phyloP scores from a whole-genome alignment of 2,113 vertebrate genomes.

The Lophotis ruficrista region DNA sequence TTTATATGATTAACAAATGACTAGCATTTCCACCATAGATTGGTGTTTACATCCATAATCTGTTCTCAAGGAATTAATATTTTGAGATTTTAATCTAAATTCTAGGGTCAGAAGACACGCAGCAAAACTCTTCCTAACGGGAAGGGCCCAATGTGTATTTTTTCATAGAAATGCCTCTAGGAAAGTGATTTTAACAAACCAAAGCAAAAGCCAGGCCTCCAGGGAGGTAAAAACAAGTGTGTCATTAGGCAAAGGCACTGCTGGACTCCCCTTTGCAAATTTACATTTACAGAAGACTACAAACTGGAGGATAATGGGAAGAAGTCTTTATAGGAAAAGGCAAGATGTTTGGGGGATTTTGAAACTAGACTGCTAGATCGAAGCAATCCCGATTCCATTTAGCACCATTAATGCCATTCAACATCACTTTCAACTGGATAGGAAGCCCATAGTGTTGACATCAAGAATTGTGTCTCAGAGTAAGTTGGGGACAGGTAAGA shows the following conservation, averaged over 20 bases:
- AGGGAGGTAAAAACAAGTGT: not conserved
- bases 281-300: not conserved
- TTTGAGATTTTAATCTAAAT: not conserved
- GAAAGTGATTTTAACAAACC: not conserved
- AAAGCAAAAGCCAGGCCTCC: not conserved
- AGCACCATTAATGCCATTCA: not conserved
- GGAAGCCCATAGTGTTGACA: not conserved
- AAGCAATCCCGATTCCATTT: not conserved
- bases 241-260: not conserved
- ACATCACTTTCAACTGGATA: not conserved
- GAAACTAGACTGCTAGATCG: not conserved
- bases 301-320: not conserved
- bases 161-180: not conserved
- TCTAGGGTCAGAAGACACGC: not conserved
- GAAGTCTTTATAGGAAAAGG: not conserved
- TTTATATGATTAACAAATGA: not conserved
- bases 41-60: not conserved
- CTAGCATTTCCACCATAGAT: not conserved
- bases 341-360: rapidly evolving
- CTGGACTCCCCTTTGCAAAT: not conserved
- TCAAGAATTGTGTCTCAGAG: not conserved
- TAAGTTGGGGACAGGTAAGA: not conserved
- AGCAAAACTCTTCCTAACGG: not conserved
- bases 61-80: not conserved
- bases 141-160: not conserved